These are phyloP conservation scores for Onthophagus sagittarius DNA, from an alignment of 2,888 invertebrate genomes.

Conservation along the genomic window DNA sequence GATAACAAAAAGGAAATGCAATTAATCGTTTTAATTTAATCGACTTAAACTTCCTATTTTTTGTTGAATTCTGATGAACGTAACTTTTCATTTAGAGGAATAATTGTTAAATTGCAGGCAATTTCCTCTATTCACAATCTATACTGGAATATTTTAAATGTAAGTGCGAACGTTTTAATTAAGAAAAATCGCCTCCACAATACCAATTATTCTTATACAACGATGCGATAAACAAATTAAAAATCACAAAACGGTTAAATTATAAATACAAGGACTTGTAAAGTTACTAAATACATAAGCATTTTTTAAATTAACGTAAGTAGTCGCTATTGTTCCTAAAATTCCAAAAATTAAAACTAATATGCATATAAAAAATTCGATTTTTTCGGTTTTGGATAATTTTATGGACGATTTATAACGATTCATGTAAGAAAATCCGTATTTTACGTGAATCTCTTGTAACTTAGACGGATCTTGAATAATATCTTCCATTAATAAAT, in stretches of 20 bases:
- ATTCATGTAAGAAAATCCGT: conserved; percentile 3
- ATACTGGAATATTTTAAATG: background rate
- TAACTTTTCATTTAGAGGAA: background rate
- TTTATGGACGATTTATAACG: background rate
- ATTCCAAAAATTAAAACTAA: conserved; percentile 61
- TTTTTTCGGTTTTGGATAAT: conserved; percentile 19
- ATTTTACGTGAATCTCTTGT: background rate
- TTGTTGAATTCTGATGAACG: no score
- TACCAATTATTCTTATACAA: background rate
- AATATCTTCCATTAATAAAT: conserved; percentile 31
- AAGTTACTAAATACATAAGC: conserved; percentile 62
- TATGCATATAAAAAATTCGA: conserved; percentile 44
- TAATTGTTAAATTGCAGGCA: background rate
- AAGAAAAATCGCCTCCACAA: background rate
- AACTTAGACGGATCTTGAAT: conserved; percentile 14
- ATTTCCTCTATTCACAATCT: background rate
- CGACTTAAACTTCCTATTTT: no score
- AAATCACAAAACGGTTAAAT: conserved; percentile 48
- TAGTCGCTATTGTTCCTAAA: conserved; percentile 62
- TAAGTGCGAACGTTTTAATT: background rate
- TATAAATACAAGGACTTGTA: conserved; percentile 69
- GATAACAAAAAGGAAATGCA: no score
- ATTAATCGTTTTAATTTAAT: no score
- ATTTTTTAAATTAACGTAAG: conserved; percentile 66
- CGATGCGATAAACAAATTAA: background rate